Conservation (phyloP, 2,888 invertebrate genomes). For the Raillietiella orientalis region DNA sequence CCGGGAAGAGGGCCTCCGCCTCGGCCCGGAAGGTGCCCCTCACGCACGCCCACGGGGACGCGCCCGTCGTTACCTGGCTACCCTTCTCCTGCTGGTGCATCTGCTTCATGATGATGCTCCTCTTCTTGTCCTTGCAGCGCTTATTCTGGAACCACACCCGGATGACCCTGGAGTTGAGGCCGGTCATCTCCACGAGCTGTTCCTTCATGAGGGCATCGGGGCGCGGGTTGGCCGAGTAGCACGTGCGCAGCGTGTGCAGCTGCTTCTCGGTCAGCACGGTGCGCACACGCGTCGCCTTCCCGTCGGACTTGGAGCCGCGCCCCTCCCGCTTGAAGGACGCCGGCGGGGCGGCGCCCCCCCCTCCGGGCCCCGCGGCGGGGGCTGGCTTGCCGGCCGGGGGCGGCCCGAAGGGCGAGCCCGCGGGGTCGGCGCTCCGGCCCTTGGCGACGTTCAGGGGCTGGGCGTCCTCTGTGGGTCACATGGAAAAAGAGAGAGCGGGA, state of each 20-base stretch:
- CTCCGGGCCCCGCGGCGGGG: no score
- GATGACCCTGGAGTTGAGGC: conserved; percentile 70
- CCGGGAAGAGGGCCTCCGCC: background rate
- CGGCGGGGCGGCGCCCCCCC: no score
- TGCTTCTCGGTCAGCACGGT: conserved; percentile 98
- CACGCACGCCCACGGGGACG: no score
- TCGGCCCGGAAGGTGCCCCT: background rate
- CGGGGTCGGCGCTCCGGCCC: no score
- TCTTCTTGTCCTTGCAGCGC: conserved; percentile 88
- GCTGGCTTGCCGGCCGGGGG: no score
- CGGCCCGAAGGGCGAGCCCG: no score
- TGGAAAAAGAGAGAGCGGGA: no score
- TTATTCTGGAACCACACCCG: conserved; percentile 99
- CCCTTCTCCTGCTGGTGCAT: conserved; percentile 96
- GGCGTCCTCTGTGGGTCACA: no score
- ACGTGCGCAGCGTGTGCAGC: conserved; percentile 79
- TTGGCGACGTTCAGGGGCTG: no score
- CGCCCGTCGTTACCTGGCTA: no score
- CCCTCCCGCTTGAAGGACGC: no score
- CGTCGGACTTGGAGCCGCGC: conserved; percentile 26
- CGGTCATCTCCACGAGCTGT: conserved; percentile 95
- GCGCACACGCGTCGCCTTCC: conserved; percentile 89
- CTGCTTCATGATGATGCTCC: conserved; percentile 81
- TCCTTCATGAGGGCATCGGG: conserved; percentile 99
- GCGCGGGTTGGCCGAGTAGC: conserved; percentile 87